Conservation (phyloP, 2,888 invertebrate species). For the Athalia rosae region DNA sequence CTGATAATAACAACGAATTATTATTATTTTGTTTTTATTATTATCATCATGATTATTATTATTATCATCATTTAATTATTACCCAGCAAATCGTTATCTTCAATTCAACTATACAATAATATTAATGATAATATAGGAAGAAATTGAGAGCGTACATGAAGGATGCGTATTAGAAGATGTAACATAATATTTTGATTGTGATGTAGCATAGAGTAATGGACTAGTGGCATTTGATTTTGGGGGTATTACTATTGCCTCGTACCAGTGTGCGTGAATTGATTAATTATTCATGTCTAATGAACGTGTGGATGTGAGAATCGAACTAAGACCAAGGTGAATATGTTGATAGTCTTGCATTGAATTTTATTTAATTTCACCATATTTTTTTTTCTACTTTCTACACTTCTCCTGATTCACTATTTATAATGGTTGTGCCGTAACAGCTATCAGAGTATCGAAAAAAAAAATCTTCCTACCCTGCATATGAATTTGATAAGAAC, state of each 20-base stretch:
- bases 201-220: constrained; percentile 55
- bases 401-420: constrained; percentile 30
- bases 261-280: constrained; percentile 42
- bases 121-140: background rate
- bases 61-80: constrained; percentile 28
- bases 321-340: constrained; percentile 58
- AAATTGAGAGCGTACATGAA: constrained; percentile 41
- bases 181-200: constrained; percentile 57
- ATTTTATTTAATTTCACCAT: constrained; percentile 47
- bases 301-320: constrained; percentile 31
- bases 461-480: background rate
- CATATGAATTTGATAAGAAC: background rate
- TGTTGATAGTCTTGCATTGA: constrained; percentile 66
- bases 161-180: constrained; percentile 49
- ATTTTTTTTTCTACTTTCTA: background rate
- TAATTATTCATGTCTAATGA: constrained; percentile 56
- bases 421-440: constrained; percentile 62
- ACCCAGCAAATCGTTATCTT: constrained; percentile 26
- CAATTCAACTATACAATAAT: constrained; percentile 15
- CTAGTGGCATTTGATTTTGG: constrained; percentile 45
- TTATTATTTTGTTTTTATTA: constrained; percentile 27
- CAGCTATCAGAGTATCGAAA: constrained; percentile 51
- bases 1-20: background rate
- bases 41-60: constrained; percentile 24
- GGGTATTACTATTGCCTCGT: constrained; percentile 8